A percentile compares a stretch with the other conserved stretches of the same genome.
Conservation (phyloP, 2,888 invertebrate species). For the Beris chalybata region DNA sequence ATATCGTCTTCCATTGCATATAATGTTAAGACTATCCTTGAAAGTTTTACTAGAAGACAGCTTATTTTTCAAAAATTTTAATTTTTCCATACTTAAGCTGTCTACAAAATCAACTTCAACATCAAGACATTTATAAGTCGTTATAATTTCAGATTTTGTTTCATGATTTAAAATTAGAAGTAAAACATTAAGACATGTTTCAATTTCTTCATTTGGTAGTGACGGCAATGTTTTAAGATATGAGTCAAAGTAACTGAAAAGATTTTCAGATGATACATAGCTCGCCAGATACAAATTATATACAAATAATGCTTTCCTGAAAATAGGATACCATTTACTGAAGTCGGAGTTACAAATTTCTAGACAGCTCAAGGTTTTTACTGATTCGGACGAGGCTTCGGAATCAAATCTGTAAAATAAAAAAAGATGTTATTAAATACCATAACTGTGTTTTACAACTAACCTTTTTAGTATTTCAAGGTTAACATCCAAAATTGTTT, state of each 20-base stretch:
- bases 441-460: not conserved
- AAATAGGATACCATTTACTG: slow-evolving; percentile 45
- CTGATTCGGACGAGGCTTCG: not conserved
- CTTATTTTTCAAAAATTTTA: not conserved
- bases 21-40: slow-evolving; percentile 9
- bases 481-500: slow-evolving; percentile 45
- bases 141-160: not conserved
- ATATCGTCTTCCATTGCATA: slow-evolving; percentile 14
- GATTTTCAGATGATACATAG: slow-evolving; percentile 37
- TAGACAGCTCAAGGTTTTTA: not conserved
- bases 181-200: slow-evolving; percentile 27
- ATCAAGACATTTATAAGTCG: slow-evolving; percentile 12
- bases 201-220: slow-evolving; percentile 23
- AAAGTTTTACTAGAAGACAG: not conserved
- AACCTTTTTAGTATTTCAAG: slow-evolving; percentile 45
- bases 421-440: not conserved
- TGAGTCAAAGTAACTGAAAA: not conserved
- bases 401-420: not conserved
- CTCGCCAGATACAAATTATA: slow-evolving; percentile 48
- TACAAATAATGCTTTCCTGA: slow-evolving; percentile 45
- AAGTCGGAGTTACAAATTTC: slow-evolving; percentile 38
- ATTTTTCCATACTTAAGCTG: not conserved
- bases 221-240: not conserved
- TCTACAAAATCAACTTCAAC: slow-evolving; percentile 25
- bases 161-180: slow-evolving; percentile 4